Conservation (phyloP, 2,797 vertebrate genomes). For the Anolis apletophallus region DNA sequence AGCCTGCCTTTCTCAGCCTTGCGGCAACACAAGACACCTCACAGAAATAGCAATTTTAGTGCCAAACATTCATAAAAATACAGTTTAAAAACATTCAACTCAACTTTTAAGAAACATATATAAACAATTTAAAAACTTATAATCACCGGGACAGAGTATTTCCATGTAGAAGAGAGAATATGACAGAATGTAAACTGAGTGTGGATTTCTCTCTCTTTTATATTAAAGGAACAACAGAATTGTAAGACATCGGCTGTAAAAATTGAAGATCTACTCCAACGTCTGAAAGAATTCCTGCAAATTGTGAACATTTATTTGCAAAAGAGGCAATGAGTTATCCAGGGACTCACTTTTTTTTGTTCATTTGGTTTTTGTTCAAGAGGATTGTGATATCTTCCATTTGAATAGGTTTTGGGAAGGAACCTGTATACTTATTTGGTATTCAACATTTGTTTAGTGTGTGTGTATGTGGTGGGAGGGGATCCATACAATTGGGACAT, state of each 20-base stretch:
- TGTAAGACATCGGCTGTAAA: neutral
- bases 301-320: neutral
- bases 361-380: neutral
- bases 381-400: neutral
- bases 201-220: neutral
- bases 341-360: neutral
- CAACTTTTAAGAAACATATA: too few species aligned
- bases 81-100: too few species aligned
- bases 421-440: neutral
- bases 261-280: neutral
- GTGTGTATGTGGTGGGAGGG: neutral
- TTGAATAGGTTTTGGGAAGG: neutral
- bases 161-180: neutral
- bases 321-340: neutral
- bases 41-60: too few species aligned
- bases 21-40: too few species aligned
- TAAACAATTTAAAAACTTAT: too few species aligned
- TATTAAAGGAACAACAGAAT: neutral
- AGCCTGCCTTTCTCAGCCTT: too few species aligned
- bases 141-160: neutral
- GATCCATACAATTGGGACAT: neutral
- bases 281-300: rapidly evolving
- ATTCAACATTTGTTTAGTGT: neutral
- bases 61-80: too few species aligned
- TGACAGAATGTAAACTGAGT: neutral